Evolutionary conservation across 2,113 vertebrate species (phyloP).

Genomic region (Microtus montanus): DNA sequence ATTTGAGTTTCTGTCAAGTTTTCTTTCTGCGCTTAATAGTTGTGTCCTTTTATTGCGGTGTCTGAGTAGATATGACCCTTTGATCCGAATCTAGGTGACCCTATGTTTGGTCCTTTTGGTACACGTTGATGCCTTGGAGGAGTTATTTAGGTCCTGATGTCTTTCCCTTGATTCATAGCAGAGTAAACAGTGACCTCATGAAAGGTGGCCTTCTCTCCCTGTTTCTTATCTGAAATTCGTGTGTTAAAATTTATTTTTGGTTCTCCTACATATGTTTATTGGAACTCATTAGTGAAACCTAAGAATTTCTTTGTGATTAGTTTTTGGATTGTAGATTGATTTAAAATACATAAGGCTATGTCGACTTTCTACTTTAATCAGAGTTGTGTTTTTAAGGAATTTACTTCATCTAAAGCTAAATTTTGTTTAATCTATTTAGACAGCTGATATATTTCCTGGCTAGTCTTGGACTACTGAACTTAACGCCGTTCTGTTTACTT

Average conservation of each 20-base stretch:
- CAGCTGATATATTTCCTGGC: not conserved
- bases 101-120: not conserved
- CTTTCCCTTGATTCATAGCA: not conserved
- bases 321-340: not conserved
- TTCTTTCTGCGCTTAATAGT: not conserved
- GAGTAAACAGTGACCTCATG: not conserved
- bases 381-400: conserved; percentile 18
- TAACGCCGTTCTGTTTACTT: not conserved
- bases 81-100: not conserved
- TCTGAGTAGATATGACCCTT: not conserved
- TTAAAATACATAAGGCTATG: not conserved
- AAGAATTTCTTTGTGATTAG: not conserved
- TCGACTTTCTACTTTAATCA: not conserved
- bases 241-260: not conserved
- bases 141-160: not conserved
- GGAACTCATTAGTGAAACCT: not conserved
- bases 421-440: not conserved
- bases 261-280: not conserved
- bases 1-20: not conserved
- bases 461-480: not conserved
- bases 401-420: not conserved
- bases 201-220: not conserved
- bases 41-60: not conserved
- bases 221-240: not conserved
- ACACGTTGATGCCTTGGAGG: not conserved